Evolutionary conservation across 2,888 invertebrate species (phyloP).

Genomic region (Nebria brevicollis): DNA sequence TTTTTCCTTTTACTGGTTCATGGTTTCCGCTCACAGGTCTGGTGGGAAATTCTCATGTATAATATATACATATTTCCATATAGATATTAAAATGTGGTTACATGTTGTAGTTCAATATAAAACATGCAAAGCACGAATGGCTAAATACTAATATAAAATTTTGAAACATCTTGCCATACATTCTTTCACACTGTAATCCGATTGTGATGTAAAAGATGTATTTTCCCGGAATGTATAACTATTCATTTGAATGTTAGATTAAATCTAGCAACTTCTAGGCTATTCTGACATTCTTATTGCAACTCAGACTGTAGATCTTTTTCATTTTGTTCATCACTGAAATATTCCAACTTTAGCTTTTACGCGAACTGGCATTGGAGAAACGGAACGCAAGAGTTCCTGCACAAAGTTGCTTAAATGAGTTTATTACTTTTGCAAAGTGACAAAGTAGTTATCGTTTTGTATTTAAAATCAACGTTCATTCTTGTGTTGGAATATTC

Average conservation of each 20-base stretch:
- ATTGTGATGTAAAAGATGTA: neutral
- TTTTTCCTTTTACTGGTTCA: no score
- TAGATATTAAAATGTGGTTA: no score
- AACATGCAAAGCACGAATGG: neutral
- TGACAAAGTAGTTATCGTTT: neutral
- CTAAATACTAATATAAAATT: neutral
- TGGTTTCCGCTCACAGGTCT: no score
- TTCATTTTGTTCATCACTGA: constrained; percentile 26
- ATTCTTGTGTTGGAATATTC: neutral
- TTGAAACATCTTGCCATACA: neutral
- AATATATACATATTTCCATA: no score
- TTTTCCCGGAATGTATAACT: neutral
- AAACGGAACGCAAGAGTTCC: neutral
- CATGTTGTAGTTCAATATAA: neutral
- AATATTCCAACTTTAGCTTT: constrained; percentile 33
- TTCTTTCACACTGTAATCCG: no score
- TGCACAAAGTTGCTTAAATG: neutral
- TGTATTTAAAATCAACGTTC: constrained; percentile 1
- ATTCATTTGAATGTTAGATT: constrained; percentile 42
- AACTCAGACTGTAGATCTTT: constrained; percentile 34
- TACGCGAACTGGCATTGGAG: constrained; percentile 7
- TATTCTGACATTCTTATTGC: neutral
- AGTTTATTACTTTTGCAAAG: constrained; percentile 1
- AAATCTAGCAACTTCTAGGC: constrained; percentile 31
- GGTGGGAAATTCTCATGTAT: no score